These are phyloP conservation scores for Phaenicophaeus curvirostris DNA, from an alignment of 2,797 vertebrate genomes.

Conservation along the genomic window DNA sequence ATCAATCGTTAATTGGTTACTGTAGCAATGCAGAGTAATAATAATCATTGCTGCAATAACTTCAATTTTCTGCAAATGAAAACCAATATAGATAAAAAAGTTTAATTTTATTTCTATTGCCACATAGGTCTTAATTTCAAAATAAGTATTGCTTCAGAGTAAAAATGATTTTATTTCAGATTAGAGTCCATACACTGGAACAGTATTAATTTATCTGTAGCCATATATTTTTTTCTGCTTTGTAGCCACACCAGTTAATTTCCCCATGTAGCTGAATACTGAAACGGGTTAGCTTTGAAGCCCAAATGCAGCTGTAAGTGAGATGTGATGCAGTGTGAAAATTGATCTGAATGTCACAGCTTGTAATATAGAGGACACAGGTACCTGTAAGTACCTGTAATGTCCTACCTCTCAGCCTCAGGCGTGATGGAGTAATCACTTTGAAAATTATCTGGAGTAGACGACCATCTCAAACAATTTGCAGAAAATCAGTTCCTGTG, in stretches of 20 bases:
- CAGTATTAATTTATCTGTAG: background rate
- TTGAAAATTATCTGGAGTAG: slow-evolving; percentile 30
- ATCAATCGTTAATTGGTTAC: background rate
- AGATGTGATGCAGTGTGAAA: slow-evolving; percentile 25
- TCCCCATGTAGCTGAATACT: background rate
- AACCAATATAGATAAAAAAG: background rate
- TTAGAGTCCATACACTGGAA: background rate
- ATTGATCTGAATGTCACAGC: slow-evolving; percentile 45
- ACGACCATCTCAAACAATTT: slow-evolving; percentile 47
- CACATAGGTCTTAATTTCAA: background rate
- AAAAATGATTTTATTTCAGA: background rate
- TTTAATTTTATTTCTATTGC: background rate
- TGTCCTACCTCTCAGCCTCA: background rate
- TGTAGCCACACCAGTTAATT: slow-evolving; percentile 14
- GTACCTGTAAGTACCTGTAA: slow-evolving; percentile 39
- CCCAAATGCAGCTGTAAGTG: slow-evolving; percentile 3
- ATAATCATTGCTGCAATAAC: background rate
- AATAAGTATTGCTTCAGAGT: background rate
- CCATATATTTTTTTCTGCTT: background rate
- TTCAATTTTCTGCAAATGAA: background rate
- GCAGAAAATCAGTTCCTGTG: slow-evolving; percentile 30
- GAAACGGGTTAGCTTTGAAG: slow-evolving; percentile 29
- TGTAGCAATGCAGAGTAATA: background rate
- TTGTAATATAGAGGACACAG: background rate
- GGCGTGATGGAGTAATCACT: slow-evolving; percentile 35